Base-by-base conservation (phyloP, 2,888 invertebrate genomes). In the Acanthococcus lagerstroemiae region DNA sequence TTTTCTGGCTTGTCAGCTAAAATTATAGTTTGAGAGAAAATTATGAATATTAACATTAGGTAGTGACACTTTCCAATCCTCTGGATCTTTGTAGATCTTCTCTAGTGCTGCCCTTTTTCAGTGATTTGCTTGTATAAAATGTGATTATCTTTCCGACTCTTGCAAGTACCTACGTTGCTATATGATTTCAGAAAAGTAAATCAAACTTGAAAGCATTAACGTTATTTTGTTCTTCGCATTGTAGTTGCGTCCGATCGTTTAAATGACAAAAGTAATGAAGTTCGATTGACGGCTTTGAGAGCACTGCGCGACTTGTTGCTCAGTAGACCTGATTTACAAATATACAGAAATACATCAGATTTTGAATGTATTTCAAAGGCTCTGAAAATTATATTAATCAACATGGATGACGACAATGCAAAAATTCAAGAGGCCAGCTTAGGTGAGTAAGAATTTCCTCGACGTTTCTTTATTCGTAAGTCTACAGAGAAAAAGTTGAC, bases 191-290 rank as follows among this genome's bases (percentile, higher is more conserved):
- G 2, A 3, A 1, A 37, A 3, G 12, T 37, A 17, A 3, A 1
- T 48, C 9, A 3, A 7, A 3, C 22, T 52, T 22, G 24, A 22
- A 22, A 52, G 6, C 2, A 22, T 21, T 52, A 12, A 27, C 15
- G 5, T 6, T 52, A 30, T 56, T 57, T 45, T 21, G 17, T 24
- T 19, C 19, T 46, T n/a, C n/a, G n/a, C n/a, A n/a, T 25, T 0
- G 3, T 17, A 61, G 61, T 50, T 1, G 61, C 27, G 9, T 22
- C 52, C n/a, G 30, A 30, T 6, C 26, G 52, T 15, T 61, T 61
- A 9, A 48, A 61, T 26, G 61, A 61, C 30, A 52, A 48, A 15
- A 19, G 37, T 22, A 22, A 61, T 30, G n/a, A 21, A n/a, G 61
- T 61, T 1, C 48, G 61, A 61, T 24, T 61, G 21, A 52, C 15